A percentile compares a stretch with the other conserved stretches of the same genome.
Conservation (phyloP, 53 echinoderm and acorn worm species). For the Echinarachnius parma region DNA sequence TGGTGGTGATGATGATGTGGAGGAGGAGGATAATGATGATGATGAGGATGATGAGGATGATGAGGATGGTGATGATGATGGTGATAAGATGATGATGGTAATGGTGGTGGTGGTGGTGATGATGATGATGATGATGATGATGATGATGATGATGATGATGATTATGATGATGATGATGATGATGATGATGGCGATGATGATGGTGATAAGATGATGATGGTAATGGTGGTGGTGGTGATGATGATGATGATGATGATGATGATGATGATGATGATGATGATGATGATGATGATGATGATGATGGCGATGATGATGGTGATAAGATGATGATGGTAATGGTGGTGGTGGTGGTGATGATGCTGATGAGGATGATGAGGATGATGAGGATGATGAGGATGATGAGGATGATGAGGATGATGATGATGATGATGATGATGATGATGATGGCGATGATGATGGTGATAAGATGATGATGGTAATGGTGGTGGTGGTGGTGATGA, state of each 20-base stretch:
- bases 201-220: neutral
- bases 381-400: neutral
- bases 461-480: neutral
- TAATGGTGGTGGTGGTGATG: neutral
- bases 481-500: neutral
- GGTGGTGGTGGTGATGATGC: neutral
- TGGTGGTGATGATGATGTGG: too few relatives aligned
- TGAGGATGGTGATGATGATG: neutral
- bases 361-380: neutral
- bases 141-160: neutral
- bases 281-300: neutral
- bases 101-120: neutral
- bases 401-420: neutral
- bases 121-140: neutral
- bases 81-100: neutral
- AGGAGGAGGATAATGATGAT: too few relatives aligned
- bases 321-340: neutral
- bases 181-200: neutral
- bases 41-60: neutral
- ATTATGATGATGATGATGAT: neutral
- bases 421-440: neutral
- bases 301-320: neutral
- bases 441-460: neutral
- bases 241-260: neutral
- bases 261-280: slow-evolving; percentile 7